These are phyloP conservation scores for Ruditapes philippinarum DNA, from an alignment of 1,140 invertebrate genomes.

Conservation along the genomic window DNA sequence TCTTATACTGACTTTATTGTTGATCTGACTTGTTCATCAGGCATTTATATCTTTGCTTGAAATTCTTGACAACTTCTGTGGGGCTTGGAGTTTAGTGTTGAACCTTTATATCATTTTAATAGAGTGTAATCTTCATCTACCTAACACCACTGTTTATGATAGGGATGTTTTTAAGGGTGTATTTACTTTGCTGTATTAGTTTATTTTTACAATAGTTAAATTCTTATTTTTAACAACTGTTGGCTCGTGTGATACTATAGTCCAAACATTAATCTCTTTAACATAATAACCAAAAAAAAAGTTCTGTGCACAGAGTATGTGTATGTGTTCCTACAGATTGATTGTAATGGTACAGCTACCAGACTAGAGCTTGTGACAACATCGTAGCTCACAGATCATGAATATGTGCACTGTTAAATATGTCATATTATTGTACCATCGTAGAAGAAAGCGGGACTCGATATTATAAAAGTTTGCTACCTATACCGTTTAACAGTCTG, in stretches of 20 bases:
- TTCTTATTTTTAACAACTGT: not conserved
- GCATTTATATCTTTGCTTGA: not conserved
- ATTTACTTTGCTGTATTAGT: constrained; percentile 49
- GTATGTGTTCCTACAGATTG: not conserved
- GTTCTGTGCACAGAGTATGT: constrained; percentile 59
- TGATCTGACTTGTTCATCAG: not conserved
- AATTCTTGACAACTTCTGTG: not conserved
- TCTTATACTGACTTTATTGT: too few species aligned
- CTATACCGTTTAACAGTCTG: not conserved
- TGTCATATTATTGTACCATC: not conserved
- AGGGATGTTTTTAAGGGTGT: constrained; percentile 61
- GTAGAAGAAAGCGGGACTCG: constrained; percentile 44
- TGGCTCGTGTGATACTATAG: constrained; percentile 28
- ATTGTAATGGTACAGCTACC: constrained; percentile 30
- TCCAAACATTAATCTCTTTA: not conserved
- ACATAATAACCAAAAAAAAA: constrained; percentile 23
- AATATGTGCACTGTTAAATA: constrained; percentile 53
- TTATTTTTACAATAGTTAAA: not conserved
- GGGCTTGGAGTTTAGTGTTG: not conserved
- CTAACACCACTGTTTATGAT: constrained; percentile 4
- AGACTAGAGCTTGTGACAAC: not conserved
- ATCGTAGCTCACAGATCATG: not conserved
- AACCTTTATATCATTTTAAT: not conserved
- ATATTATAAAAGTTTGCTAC: constrained; percentile 37
- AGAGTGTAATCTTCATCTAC: not conserved